Base-by-base conservation (phyloP, 2,113 vertebrate species). In the Daphoenositta chrysoptera region DNA sequence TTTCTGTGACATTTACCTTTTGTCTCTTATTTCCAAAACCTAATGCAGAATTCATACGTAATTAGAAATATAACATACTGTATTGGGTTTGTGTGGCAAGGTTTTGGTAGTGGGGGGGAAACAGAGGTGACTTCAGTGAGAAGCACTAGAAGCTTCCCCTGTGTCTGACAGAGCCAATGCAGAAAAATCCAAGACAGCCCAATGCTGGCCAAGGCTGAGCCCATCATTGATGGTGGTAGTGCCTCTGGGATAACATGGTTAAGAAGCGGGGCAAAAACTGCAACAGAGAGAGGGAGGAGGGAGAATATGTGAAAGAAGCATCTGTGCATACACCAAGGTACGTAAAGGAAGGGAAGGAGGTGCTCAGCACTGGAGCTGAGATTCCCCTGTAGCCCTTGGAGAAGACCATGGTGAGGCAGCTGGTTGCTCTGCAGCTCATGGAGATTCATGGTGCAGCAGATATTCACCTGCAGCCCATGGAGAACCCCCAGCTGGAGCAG, bases 401-500 rank as follows among this genome's bases (percentile, higher is more conserved):
- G 22, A 18, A 73, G 33, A 35, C 28, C 11, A 18, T 10, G 6
- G 24, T 53, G 61, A 53, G n/a, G 40, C 11, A 60, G 7, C 6
- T 7, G 7, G 28, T 18, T 16, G 15, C 23, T 20, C 28, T 53
- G 45, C 39, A 75, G 23, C n/a, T 21, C 39, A 11, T 2, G 11
- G 27, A 39, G 4, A 9, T 16, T 27, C 23, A 45, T 4, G 4
- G 9, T 45, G 28, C 28, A 66, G 11, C 51, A 68, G 23, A 73
- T 28, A 66, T 30, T 50, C 77, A 45, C 53, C 9, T 45, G 45
- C 11, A 66, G 45, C 69, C 15, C 23, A 24, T 21, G 24, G 16
- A 68, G 20, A 75, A 18, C 11, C 7, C 28, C 9, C 13, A 33
- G 0, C 3, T 26, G 14, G n/a, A 82, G 28, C 11, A 60, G 9